Evolutionary conservation across 2,888 invertebrate genomes (phyloP), one percentile per base, ranked within the genome.

Genomic region (Pristionchus fissidentatus): DNA sequence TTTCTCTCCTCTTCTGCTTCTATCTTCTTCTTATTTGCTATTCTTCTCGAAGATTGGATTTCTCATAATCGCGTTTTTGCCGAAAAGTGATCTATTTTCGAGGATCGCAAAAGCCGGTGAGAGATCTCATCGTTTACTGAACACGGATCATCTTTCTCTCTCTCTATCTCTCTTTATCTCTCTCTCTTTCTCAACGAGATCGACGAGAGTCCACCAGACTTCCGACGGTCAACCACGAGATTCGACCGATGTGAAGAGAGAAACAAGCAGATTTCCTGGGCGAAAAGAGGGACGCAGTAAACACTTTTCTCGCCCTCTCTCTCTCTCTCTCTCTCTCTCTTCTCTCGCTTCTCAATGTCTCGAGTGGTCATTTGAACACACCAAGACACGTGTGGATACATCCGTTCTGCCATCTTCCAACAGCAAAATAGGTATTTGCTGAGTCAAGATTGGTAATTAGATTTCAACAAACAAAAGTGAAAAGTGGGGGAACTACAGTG

Each of bases 361-460:
- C 70, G 70, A 70, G 70, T 70, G 70, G 70, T 70, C 70, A 70
- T 70, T 70, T 43, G 70, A 70, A 70, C 70, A 35, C 41, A 70
- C 70, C 43, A 41, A 41, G 70, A 70, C 70, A 70, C 41, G 70
- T 70, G 70, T 43, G 70, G 41, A 41, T 66, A 38, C 66, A 35
- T 26, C 41, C 70, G 19, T 55, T 26, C 41, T 66, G 35, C 66
- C 35, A 1, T 3, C 8, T 35, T 55, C 7, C 26, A n/a, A n/a
- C n/a, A n/a, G n/a, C n/a, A 49, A 49, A 49, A 49, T 19, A 19
- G 52, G 13, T 49, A 41, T 70, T 70, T 13, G 7, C 70, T 70
- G 70, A 41, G n/a, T 70, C 70, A 70, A n/a, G 0, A 3, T 0
- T 41, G 70, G 70, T 70, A n/a, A 70, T n/a, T 1, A 38, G 70